Evolutionary conservation across 2,888 invertebrate genomes (phyloP).

Genomic region (Heliconius ethilla): DNA sequence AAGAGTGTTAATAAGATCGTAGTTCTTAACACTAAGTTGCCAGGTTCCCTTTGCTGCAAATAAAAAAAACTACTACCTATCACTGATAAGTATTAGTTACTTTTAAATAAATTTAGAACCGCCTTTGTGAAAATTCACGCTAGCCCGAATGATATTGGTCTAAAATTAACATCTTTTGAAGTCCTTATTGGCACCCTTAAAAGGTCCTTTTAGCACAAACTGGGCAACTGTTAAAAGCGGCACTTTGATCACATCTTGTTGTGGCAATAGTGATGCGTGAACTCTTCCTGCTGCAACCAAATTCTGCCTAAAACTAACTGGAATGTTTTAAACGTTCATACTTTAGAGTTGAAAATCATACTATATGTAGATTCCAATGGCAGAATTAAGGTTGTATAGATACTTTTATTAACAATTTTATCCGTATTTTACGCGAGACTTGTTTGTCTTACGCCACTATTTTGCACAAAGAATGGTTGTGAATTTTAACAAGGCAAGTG

Average conservation of each 20-base stretch:
- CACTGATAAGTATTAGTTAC: background rate
- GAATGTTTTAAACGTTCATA: background rate
- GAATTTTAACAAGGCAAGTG: constrained; percentile 74
- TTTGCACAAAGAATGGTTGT: constrained; percentile 65
- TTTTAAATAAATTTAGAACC: constrained; percentile 31
- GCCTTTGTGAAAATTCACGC: constrained; percentile 57
- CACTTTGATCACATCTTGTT: constrained; percentile 61
- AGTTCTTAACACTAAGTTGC: too few relatives aligned
- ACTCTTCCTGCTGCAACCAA: constrained; percentile 47
- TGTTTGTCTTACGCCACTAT: constrained; percentile 70
- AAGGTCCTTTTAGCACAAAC: constrained; percentile 44
- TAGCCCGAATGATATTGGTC: constrained; percentile 51
- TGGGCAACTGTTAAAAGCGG: constrained; percentile 61
- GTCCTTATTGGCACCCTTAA: constrained; percentile 60
- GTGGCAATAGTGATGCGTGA: constrained; percentile 63
- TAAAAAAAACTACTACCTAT: background rate
- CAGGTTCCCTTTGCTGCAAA: background rate
- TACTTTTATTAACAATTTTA: constrained; percentile 43
- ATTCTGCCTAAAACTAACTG: background rate
- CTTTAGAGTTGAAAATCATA: constrained; percentile 25
- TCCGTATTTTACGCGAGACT: constrained; percentile 71
- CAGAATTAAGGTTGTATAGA: background rate
- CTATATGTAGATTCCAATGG: background rate
- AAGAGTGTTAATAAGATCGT: too few relatives aligned
- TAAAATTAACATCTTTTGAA: constrained; percentile 58